phyloP scores from a whole-genome alignment of 1,140 invertebrate species.

The Nautilus pompilius region DNA sequence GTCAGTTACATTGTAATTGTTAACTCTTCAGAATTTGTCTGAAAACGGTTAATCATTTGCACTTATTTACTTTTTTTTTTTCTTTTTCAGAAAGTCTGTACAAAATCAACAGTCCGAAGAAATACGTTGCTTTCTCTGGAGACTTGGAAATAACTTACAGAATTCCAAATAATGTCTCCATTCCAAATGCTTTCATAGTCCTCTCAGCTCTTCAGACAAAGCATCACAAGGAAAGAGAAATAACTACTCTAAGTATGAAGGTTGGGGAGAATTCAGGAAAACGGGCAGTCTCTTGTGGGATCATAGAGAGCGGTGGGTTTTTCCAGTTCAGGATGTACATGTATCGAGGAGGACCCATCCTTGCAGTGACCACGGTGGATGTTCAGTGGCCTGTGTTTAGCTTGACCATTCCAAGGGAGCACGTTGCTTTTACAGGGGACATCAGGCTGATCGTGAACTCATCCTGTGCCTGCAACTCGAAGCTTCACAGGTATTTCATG shows the following conservation, averaged over 20 bases:
- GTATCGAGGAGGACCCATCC: slow-evolving; percentile 20
- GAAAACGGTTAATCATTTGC: too few species aligned
- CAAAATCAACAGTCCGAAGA: slow-evolving; percentile 12
- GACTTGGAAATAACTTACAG: slow-evolving; percentile 24
- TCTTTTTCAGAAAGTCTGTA: slow-evolving; percentile 21
- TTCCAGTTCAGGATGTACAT: slow-evolving; percentile 28
- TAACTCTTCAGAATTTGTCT: too few species aligned
- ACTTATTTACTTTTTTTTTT: not conserved
- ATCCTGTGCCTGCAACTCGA: slow-evolving; percentile 22
- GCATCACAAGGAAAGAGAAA: slow-evolving; percentile 10
- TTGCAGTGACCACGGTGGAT: slow-evolving; percentile 19
- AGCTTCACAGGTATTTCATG: slow-evolving; percentile 17
- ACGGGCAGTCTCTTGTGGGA: slow-evolving; percentile 23
- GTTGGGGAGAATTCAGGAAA: slow-evolving; percentile 15
- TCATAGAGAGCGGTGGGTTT: slow-evolving; percentile 28
- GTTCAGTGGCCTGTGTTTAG: slow-evolving; percentile 30
- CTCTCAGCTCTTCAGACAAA: slow-evolving; percentile 8
- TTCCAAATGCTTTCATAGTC: slow-evolving; percentile 32
- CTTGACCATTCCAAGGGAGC: slow-evolving; percentile 22
- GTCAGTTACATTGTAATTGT: too few species aligned
- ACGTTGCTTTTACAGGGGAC: slow-evolving; percentile 23
- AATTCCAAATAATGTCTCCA: slow-evolving; percentile 20
- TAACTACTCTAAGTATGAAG: slow-evolving; percentile 23
- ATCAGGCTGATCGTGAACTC: slow-evolving; percentile 26
- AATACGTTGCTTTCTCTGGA: slow-evolving; percentile 24